A percentile compares a stretch with the other conserved stretches of the same genome.
phyloP scores from a whole-genome alignment of 2,888 invertebrate genomes.

The Apomyelois bistriatella region DNA sequence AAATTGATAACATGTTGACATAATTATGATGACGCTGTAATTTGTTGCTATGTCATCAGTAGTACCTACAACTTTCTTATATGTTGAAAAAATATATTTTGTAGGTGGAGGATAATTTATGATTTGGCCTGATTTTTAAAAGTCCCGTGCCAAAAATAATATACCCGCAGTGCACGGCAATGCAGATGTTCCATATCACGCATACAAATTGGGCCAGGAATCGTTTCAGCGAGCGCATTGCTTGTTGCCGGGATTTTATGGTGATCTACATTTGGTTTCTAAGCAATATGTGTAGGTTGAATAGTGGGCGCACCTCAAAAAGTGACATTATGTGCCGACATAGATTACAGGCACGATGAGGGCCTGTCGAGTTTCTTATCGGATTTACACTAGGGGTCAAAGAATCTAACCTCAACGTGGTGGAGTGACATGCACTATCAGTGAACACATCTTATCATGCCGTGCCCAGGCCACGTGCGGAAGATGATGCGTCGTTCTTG shows the following conservation, averaged over 20 bases:
- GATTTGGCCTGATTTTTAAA: slow-evolving; percentile 42
- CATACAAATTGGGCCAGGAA: slow-evolving; percentile 51
- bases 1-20: slow-evolving; percentile 10
- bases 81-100: neutral
- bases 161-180: slow-evolving; percentile 53
- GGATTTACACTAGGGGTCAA: slow-evolving; percentile 10
- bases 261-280: slow-evolving; percentile 2
- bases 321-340: neutral
- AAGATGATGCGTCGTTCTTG: slow-evolving; percentile 17
- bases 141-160: slow-evolving; percentile 60
- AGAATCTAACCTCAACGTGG: slow-evolving; percentile 8
- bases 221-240: slow-evolving; percentile 10
- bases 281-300: neutral
- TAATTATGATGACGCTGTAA: neutral
- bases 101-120: neutral
- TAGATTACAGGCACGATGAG: neutral
- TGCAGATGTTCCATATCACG: slow-evolving; percentile 69
- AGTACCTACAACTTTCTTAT: neutral
- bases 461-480: slow-evolving; percentile 28
- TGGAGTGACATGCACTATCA: slow-evolving; percentile 7
- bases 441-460: slow-evolving; percentile 25
- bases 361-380: slow-evolving; percentile 1
- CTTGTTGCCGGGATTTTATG: slow-evolving; percentile 6
- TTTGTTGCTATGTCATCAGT: neutral
- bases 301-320: neutral